These are phyloP conservation scores for Diplolepis rosae DNA, from an alignment of 2,888 invertebrate genomes.

Conservation along the genomic window DNA sequence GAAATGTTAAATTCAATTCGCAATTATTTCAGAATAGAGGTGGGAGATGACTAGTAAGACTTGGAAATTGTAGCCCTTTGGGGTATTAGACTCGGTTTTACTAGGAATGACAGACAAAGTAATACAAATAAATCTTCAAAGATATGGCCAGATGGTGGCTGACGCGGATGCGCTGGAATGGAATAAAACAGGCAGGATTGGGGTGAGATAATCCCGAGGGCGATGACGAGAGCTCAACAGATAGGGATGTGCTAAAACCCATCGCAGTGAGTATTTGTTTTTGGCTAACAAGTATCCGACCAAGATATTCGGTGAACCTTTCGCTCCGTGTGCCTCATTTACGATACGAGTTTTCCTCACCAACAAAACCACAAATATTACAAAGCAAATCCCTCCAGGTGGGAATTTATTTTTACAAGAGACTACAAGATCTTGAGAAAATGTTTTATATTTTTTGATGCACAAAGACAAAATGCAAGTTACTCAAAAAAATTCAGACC, in stretches of 20 bases:
- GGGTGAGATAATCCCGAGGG: conserved; percentile 63
- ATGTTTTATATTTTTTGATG: too few species aligned
- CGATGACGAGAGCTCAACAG: conserved; percentile 55
- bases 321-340: neutral
- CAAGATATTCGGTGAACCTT: neutral
- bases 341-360: too few species aligned
- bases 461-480: too few species aligned
- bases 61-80: neutral
- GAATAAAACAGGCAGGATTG: conserved; percentile 55
- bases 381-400: too few species aligned
- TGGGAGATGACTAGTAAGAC: neutral
- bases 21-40: neutral
- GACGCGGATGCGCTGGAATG: conserved; percentile 56
- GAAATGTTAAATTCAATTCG: neutral
- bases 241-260: conserved; percentile 50
- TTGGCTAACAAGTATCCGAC: conserved; percentile 59
- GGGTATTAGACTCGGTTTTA: conserved; percentile 43
- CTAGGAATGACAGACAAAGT: conserved; percentile 53
- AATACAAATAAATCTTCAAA: conserved; percentile 67
- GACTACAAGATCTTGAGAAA: too few species aligned
- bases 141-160: conserved; percentile 62
- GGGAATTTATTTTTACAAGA: too few species aligned
- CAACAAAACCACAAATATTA: neutral
- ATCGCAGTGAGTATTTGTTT: conserved; percentile 60
- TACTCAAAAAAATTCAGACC: too few species aligned